Percentiles rank a stretch among this genome's conserved stretches.
Evolutionary conservation across 2,797 vertebrate genomes (phyloP).

Genomic region (Muscicapa striata): DNA sequence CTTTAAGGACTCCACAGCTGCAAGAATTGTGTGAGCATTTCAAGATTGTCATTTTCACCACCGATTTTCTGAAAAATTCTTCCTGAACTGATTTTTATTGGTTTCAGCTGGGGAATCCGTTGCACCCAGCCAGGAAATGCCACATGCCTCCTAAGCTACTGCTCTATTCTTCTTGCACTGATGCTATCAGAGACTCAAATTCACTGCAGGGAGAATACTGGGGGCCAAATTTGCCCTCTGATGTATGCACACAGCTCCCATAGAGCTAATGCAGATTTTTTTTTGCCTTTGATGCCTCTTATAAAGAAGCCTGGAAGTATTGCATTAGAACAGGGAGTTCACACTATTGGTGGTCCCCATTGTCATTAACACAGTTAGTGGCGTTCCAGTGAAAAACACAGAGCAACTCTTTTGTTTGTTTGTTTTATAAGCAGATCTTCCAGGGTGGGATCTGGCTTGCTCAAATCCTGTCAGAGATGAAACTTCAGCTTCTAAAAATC

Average conservation of each 20-base stretch:
- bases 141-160: conserved; percentile 72
- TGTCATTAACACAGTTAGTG: conserved; percentile 65
- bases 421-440: conserved; percentile 63
- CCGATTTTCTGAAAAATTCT: conserved; percentile 77
- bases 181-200: conserved; percentile 65
- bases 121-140: conserved; percentile 69
- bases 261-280: conserved; percentile 53
- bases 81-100: conserved; percentile 78
- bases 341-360: conserved; percentile 30
- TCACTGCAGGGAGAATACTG: conserved; percentile 48
- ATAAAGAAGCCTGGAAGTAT: conserved; percentile 60
- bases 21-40: conserved; percentile 75
- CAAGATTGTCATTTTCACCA: conserved; percentile 73
- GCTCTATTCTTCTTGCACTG: conserved; percentile 63
- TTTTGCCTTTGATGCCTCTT: conserved; percentile 46
- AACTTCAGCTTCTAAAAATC: not conserved
- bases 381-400: conserved; percentile 57
- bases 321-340: conserved; percentile 58
- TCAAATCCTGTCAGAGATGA: not conserved
- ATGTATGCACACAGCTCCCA: conserved; percentile 49
- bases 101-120: conserved; percentile 77
- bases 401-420: conserved; percentile 59
- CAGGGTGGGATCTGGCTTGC: conserved; percentile 41
- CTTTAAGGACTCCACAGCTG: conserved; percentile 75
- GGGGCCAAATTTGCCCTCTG: conserved; percentile 57